Conservation (phyloP, 2,888 invertebrate species). For the Tanypteryx hageni region DNA sequence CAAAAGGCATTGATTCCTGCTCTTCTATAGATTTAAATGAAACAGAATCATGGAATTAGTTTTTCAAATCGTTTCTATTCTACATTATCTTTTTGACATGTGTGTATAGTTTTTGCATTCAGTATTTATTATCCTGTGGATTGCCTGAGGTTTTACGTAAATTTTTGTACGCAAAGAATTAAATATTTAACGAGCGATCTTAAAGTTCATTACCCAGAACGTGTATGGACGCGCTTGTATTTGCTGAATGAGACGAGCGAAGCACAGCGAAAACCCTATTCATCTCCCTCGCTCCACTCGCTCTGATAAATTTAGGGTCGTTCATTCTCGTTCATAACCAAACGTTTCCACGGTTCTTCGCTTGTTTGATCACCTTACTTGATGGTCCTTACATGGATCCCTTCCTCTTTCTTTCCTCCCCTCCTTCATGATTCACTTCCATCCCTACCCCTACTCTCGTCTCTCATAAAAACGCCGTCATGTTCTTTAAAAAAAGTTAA, state of each 20-base stretch:
- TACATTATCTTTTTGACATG: too few species aligned
- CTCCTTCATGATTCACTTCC: constrained; percentile 17
- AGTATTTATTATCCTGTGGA: too few species aligned
- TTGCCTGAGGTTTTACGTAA: not conserved
- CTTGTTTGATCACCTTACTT: constrained; percentile 34
- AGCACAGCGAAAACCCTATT: not conserved
- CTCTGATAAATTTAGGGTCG: not conserved
- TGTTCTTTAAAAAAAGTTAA: not conserved
- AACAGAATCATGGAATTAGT: too few species aligned
- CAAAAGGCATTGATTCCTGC: not conserved
- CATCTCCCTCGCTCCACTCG: not conserved
- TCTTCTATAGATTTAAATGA: not conserved
- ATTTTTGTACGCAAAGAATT: not conserved
- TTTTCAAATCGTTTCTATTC: too few species aligned
- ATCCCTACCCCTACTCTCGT: too few species aligned
- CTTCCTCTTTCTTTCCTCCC: not conserved
- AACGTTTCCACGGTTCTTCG: not conserved
- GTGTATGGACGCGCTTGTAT: not conserved
- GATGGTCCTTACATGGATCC: not conserved
- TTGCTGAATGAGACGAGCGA: not conserved
- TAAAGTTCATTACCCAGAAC: not conserved
- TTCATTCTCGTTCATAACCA: not conserved
- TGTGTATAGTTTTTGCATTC: too few species aligned
- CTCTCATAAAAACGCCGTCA: constrained; percentile 29
- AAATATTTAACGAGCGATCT: not conserved